A percentile compares a stretch with the other conserved stretches of the same genome.
These are phyloP conservation scores for Antigone vipio DNA, from an alignment of 2,113 vertebrate genomes.

Conservation along the genomic window DNA sequence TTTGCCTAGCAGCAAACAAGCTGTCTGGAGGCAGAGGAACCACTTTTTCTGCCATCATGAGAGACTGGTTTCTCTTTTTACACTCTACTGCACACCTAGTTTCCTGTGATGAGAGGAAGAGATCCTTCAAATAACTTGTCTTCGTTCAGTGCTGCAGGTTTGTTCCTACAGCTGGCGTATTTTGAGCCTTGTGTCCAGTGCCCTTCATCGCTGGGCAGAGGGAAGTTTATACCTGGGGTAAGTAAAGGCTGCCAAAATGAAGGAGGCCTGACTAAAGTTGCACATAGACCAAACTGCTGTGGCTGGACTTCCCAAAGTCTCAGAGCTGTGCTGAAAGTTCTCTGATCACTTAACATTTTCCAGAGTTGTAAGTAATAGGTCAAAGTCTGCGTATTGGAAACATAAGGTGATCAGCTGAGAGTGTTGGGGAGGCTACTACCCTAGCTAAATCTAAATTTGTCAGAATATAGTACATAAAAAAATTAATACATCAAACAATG, in stretches of 20 bases:
- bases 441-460: background rate
- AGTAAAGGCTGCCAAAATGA: background rate
- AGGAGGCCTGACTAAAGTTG: background rate
- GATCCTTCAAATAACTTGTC: background rate
- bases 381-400: background rate
- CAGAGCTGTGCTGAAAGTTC: background rate
- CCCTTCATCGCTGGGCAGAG: background rate
- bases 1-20: background rate
- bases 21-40: background rate
- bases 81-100: background rate
- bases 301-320: background rate
- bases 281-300: background rate
- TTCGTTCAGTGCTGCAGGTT: background rate
- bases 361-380: background rate
- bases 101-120: background rate
- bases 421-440: background rate
- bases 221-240: background rate
- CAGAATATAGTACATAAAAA: background rate
- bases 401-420: background rate
- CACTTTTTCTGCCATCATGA: background rate
- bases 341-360: background rate
- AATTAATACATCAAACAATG: background rate
- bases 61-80: background rate
- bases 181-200: background rate
- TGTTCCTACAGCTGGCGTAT: background rate